Evolutionary conservation across 2,113 vertebrate genomes (phyloP).

Genomic region (Rhombomys opimus): DNA sequence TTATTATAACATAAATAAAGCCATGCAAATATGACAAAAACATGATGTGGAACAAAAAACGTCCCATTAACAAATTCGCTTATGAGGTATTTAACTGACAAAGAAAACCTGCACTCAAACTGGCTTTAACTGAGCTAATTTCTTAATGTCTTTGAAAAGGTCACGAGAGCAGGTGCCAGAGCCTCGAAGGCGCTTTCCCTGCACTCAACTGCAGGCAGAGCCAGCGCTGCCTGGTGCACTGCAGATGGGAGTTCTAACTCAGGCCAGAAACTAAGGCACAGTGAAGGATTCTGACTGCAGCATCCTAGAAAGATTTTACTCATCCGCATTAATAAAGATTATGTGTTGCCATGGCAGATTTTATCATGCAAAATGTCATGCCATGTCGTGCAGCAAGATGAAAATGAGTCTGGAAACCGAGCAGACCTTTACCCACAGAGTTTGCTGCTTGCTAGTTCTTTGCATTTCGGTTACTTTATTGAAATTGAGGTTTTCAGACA

Average conservation of each 20-base stretch:
- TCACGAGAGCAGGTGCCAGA: neutral
- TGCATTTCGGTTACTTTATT: slow-evolving; percentile 31
- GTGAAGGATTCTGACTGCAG: neutral
- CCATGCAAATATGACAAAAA: slow-evolving; percentile 7
- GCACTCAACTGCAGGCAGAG: neutral
- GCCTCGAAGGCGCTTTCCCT: neutral
- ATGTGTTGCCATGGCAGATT: neutral
- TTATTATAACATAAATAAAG: slow-evolving; percentile 14
- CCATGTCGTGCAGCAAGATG: neutral
- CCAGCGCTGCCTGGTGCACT: neutral
- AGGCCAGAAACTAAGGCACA: slow-evolving; percentile 27
- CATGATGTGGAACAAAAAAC: slow-evolving; percentile 42
- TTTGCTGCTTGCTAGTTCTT: neutral
- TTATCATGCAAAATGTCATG: slow-evolving; percentile 30
- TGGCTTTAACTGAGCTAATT: slow-evolving; percentile 28
- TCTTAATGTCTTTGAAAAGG: slow-evolving; percentile 19
- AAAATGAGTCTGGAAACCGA: neutral
- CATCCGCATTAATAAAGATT: slow-evolving; percentile 38
- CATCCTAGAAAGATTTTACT: neutral
- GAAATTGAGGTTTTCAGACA: slow-evolving; percentile 3
- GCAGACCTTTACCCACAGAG: neutral
- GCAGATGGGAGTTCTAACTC: slow-evolving; percentile 9
- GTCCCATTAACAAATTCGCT: slow-evolving; percentile 37
- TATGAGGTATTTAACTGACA: slow-evolving; percentile 10
- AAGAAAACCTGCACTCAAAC: neutral